phyloP scores from a whole-genome alignment of 2,888 invertebrate genomes.

The Eristalis arbustorum region DNA sequence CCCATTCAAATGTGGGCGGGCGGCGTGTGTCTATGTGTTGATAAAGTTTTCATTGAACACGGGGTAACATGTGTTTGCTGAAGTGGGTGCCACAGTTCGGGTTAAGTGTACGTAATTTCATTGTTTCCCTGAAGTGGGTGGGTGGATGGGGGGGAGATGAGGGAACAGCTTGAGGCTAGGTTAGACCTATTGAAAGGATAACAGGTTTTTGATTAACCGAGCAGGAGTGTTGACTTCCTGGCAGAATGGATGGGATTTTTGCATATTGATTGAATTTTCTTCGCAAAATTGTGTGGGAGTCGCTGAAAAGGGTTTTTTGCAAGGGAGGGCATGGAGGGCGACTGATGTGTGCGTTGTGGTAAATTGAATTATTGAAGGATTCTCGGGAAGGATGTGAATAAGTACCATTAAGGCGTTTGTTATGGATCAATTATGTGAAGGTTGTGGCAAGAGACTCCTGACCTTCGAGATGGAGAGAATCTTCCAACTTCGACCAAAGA shows the following conservation, averaged over 20 bases:
- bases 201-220: conserved; percentile 54
- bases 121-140: conserved; percentile 10
- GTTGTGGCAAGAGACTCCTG: not conserved
- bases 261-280: conserved; percentile 54
- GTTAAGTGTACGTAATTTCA: conserved; percentile 50
- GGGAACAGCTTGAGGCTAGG: not conserved
- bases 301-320: not conserved
- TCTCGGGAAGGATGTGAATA: not conserved
- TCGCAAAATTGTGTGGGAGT: not conserved
- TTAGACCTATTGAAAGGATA: conserved; percentile 20
- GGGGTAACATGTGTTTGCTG: conserved; percentile 48
- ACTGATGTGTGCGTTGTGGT: conserved; percentile 2
- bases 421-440: not conserved
- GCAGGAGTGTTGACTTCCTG: conserved; percentile 51
- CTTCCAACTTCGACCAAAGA: too few species aligned
- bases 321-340: not conserved
- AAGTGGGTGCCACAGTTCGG: conserved; percentile 9
- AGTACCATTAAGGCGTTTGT: not conserved
- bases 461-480: not conserved
- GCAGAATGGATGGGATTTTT: conserved; percentile 35
- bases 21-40: not conserved
- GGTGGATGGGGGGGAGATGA: not conserved
- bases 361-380: conserved; percentile 53
- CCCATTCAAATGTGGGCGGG: conserved; percentile 15
- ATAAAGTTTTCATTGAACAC: conserved; percentile 55